Conservation (phyloP, 1,140 invertebrate genomes). For the Macrobrachium nipponense region DNA sequence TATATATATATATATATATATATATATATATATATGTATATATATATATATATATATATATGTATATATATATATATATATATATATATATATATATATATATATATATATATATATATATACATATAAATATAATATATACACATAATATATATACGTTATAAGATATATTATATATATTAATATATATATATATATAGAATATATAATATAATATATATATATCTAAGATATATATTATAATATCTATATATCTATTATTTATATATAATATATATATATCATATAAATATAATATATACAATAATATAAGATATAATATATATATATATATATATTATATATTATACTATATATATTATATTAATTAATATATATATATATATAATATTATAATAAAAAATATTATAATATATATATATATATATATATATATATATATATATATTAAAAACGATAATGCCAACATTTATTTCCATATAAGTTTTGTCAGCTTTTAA, state of each 20-base stretch:
- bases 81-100: slow-evolving; percentile 45
- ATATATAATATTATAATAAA: slow-evolving; percentile 32
- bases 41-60: slow-evolving; percentile 28
- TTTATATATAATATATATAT: no score
- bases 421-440: slow-evolving; percentile 45
- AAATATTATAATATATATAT: slow-evolving; percentile 22
- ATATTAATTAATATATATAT: slow-evolving; percentile 25
- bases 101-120: slow-evolving; percentile 47
- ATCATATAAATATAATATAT: no score
- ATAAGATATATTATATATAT: slow-evolving; percentile 19
- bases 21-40: slow-evolving; percentile 24
- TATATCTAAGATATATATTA: slow-evolving; percentile 43
- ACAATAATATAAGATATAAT: no score
- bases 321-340: no score
- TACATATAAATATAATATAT: no score
- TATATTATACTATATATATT: slow-evolving; percentile 19
- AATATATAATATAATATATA: slow-evolving; percentile 18
- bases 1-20: slow-evolving; percentile 18
- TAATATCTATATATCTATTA: slow-evolving; percentile 42
- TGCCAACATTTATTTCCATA: slow-evolving; percentile 37
- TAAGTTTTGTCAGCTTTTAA: slow-evolving; percentile 8
- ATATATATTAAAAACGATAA: slow-evolving; percentile 47
- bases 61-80: slow-evolving; percentile 23
- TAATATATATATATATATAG: slow-evolving; percentile 23
- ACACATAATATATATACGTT: no score